Evolutionary conservation across 2,113 vertebrate genomes (phyloP), one percentile per base, ranked within the genome.

Genomic region (Oncorhynchus kisutch): DNA sequence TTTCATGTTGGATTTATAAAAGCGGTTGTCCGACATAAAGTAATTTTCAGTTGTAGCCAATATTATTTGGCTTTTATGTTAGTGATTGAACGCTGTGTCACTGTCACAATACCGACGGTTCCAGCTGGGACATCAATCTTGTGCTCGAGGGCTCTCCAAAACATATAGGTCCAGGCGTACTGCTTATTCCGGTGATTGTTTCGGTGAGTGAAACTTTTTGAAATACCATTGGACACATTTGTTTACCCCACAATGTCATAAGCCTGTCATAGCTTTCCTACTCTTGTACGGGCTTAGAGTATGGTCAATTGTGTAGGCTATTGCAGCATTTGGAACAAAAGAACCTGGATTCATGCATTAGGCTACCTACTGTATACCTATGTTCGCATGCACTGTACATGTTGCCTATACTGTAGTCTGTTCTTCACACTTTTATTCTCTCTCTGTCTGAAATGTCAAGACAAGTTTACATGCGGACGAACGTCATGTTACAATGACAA

Each of bases 201-300:
- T 54, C 75, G 89, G 91, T 92, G n/a, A 91, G 91, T 86, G 59
- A 86, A 92, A 92, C 86, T 92, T 92, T 89, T 49, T 65, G 5
- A 11, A 80, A 62, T 62, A 45, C 9, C 39, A 24, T 62, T 24
- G n/a, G 11, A 24, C 64, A 66, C 64, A 13, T 4, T 25, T 24
- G 25, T 64, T 29, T 25, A 67, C 65, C 12, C 65, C 4, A 29
- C 27, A 14, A 16, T 29, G 65, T 67, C 62, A 24, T 64, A 64
- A 25, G 62, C 25, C 39, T 45, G 39, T 45, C 16, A 54, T 54
- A 54, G 14, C 14, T 54, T 54, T 54, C 51, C 51, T 54, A 54
- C 51, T 54, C 0, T 54, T 54, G 3, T 5, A 54, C 16, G 3
- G 16, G 51, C 4, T 18, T 16, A 54, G 3, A 5, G 14, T 54